Base-by-base conservation (phyloP, 2,797 vertebrate genomes). In the Mus caroli region DNA sequence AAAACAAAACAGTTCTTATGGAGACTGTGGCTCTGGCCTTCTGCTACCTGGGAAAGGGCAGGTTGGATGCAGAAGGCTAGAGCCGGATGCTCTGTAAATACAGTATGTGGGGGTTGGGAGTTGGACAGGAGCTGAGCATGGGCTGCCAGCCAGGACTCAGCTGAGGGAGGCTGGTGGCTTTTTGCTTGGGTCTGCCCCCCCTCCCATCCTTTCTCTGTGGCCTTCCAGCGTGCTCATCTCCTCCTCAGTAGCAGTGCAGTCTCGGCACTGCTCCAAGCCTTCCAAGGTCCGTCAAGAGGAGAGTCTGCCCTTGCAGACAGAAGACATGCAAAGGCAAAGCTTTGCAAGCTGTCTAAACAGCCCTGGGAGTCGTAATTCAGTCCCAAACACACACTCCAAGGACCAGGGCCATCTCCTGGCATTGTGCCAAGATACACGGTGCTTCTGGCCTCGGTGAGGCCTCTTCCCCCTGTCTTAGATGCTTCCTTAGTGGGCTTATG, bases 231-330 rank as follows among this genome's bases (percentile, higher is more conserved):
- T 0, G 13, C 46, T 46, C 37, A 0, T 1, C 37, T 6, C 64
- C 34, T 69, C 20, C 24, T 75, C 75, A 19, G 34, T 10, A 82
- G 94, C 58, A 69, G 26, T 19, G 1, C 26, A 60, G 34, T 3
- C 62, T 52, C 90, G 88, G 95, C 95, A 1, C 3, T 11, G 31
- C 10, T 43, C 95, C 95, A 94, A 82, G 46, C 73, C 52, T 90
- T 94, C 92, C 56, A 91, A 96, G 95, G 75, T 62, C 85, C 1
- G 0, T 91, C 92, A 73, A 31, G 92, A 94, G 76, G 43, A 90
- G 92, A 92, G 92, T 93, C 91, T 94, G 62, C 89, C 95, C 96
- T 96, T 95, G 94, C 67, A 89, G 95, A 89, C 52, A 14, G 91
- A 90, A 92, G 91, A 87, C 75, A 84, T 14, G 67, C 76, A 94